Conservation (phyloP, 2,888 invertebrate species). For the Cantharis flavilabris region DNA sequence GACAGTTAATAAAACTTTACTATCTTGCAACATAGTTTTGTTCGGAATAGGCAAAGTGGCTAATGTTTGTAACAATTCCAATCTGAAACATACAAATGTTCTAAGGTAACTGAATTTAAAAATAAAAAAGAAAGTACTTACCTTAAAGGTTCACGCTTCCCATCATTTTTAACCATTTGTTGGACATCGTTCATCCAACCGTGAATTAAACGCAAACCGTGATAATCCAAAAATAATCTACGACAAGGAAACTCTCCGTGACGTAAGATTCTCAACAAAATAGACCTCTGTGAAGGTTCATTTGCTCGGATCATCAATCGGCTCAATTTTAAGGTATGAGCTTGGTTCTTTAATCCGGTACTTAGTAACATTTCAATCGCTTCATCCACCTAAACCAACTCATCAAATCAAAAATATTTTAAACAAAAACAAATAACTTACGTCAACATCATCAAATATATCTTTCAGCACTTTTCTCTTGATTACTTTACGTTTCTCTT, state of each 20-base stretch:
- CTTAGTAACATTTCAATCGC: constrained; percentile 81
- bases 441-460: constrained; percentile 67
- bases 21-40: constrained; percentile 90
- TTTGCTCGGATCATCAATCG: constrained; percentile 93
- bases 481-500: constrained; percentile 40
- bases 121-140: constrained; percentile 18
- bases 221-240: constrained; percentile 89
- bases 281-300: constrained; percentile 73
- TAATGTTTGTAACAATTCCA: constrained; percentile 77
- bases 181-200: constrained; percentile 88
- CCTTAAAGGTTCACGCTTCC: constrained; percentile 47
- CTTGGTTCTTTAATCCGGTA: constrained; percentile 84
- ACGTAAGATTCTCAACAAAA: constrained; percentile 77
- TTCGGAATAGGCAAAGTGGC: constrained; percentile 89
- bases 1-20: constrained; percentile 83
- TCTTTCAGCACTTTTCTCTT: constrained; percentile 52
- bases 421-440: constrained; percentile 44
- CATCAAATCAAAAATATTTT: constrained; percentile 6
- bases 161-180: constrained; percentile 45
- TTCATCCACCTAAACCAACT: constrained; percentile 73
- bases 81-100: constrained; percentile 57
- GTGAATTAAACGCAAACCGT: constrained; percentile 87
- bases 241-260: constrained; percentile 82
- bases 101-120: constrained; percentile 22
- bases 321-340: constrained; percentile 86